Percentiles rank a stretch among this genome's conserved stretches.
Conservation (phyloP, 2,113 vertebrate genomes). For the Collichthys lucidus region DNA sequence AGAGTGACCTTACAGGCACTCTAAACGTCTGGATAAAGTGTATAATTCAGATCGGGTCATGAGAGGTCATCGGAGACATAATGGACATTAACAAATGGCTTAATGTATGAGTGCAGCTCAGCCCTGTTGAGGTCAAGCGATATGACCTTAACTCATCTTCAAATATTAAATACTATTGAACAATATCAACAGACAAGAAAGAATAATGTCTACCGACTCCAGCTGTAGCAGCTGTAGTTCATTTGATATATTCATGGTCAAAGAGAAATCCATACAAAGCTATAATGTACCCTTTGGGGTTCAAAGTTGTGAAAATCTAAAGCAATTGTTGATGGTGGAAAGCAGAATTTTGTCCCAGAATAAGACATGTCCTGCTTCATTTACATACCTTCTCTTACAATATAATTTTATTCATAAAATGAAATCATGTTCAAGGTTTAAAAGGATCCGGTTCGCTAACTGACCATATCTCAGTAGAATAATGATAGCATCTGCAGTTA, state of each 20-base stretch:
- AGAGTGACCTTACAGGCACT: constrained; percentile 14
- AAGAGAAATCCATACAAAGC: background rate
- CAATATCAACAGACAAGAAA: constrained; percentile 15
- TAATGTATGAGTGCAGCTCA: constrained; percentile 16
- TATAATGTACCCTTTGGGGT: constrained; percentile 3
- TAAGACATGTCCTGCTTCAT: background rate
- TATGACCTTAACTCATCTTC: constrained; percentile 42
- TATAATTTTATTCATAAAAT: background rate
- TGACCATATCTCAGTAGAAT: background rate
- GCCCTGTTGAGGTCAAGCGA: constrained; percentile 32
- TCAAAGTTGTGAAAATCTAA: background rate
- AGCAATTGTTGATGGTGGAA: background rate
- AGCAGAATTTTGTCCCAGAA: background rate
- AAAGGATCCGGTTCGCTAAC: background rate
- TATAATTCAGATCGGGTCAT: constrained; percentile 49
- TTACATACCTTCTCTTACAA: background rate
- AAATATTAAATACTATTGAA: constrained; percentile 48
- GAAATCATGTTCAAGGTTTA: background rate
- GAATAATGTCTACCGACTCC: constrained; percentile 4
- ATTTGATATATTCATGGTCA: constrained; percentile 12
- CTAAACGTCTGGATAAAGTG: constrained; percentile 32
- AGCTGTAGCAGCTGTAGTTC: constrained; percentile 1
- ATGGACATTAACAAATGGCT: constrained; percentile 38
- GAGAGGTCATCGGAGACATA: constrained; percentile 26
- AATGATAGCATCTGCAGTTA: background rate